These are phyloP conservation scores for Aphidius ervi DNA, from an alignment of 1,140 invertebrate genomes.

Conservation along the genomic window DNA sequence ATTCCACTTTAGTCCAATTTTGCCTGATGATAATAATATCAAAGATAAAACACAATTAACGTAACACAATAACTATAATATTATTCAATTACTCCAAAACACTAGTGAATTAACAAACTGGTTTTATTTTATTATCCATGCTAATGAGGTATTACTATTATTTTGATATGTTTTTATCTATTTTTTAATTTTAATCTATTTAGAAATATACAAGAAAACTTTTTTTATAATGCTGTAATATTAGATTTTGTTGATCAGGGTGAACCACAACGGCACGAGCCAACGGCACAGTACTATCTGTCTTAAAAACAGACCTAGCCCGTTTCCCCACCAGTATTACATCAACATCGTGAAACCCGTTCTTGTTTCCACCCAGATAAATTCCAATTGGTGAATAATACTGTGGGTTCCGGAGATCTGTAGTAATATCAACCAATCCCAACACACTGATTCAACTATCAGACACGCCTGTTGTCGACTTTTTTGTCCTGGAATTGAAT, in stretches of 20 bases:
- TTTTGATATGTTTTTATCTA: too few species aligned
- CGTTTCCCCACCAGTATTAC: slow-evolving; percentile 22
- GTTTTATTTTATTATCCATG: slow-evolving; percentile 1
- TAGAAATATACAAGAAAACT: too few species aligned
- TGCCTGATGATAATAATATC: too few species aligned
- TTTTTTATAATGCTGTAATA: too few species aligned
- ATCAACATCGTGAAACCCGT: slow-evolving; percentile 37
- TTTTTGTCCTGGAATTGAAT: slow-evolving; percentile 31
- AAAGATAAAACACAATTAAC: slow-evolving; percentile 5
- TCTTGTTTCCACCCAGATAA: slow-evolving; percentile 39
- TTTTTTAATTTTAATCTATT: too few species aligned
- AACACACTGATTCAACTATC: slow-evolving; percentile 20
- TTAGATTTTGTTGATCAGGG: slow-evolving; percentile 32
- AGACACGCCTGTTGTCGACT: slow-evolving; percentile 23
- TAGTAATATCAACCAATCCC: slow-evolving; percentile 19
- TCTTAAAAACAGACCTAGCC: slow-evolving; percentile 28
- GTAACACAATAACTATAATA: not conserved
- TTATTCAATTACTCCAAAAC: not conserved
- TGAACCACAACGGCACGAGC: slow-evolving; percentile 49
- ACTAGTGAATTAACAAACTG: not conserved
- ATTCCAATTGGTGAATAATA: slow-evolving; percentile 29
- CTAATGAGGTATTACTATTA: too few species aligned
- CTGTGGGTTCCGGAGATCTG: slow-evolving; percentile 28
- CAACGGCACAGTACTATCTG: slow-evolving; percentile 55
- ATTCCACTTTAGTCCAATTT: too few species aligned